Evolutionary conservation across 2,888 invertebrate genomes (phyloP).

Genomic region (Brenthis hecate): DNA sequence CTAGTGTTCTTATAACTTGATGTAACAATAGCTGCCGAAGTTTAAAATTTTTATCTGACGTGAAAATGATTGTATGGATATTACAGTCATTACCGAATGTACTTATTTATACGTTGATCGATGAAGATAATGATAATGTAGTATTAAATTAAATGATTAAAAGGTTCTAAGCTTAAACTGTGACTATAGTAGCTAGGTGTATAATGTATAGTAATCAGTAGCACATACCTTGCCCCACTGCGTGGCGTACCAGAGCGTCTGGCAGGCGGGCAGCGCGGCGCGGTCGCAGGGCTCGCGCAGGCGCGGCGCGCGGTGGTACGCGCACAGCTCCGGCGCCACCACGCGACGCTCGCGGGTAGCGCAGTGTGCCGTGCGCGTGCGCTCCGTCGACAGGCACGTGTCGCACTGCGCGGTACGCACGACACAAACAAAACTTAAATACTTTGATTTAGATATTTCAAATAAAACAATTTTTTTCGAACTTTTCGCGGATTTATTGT

Average conservation of each 20-base stretch:
- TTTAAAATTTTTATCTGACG: no score
- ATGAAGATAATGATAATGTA: no score
- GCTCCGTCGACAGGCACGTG: slow-evolving; percentile 88
- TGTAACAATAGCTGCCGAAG: no score
- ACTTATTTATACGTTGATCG: no score
- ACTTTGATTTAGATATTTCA: not conserved
- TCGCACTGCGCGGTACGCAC: slow-evolving; percentile 84
- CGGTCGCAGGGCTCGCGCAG: slow-evolving; percentile 85
- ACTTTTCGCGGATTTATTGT: no score
- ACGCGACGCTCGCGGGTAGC: slow-evolving; percentile 86
- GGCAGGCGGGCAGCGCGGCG: slow-evolving; percentile 83
- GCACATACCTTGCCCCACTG: slow-evolving; percentile 93
- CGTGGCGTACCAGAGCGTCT: slow-evolving; percentile 93
- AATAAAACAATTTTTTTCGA: not conserved
- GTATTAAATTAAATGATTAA: no score
- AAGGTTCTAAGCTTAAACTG: no score
- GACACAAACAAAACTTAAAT: not conserved
- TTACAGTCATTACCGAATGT: no score
- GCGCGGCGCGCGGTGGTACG: slow-evolving; percentile 83
- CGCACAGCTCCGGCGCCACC: slow-evolving; percentile 87
- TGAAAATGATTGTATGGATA: no score
- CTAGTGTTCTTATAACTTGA: no score
- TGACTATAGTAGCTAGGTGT: not conserved
- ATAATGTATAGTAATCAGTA: not conserved
- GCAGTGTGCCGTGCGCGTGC: slow-evolving; percentile 89